These are phyloP conservation scores for Miichthys miiuy DNA, from an alignment of 2,797 vertebrate genomes.

Conservation along the genomic window DNA sequence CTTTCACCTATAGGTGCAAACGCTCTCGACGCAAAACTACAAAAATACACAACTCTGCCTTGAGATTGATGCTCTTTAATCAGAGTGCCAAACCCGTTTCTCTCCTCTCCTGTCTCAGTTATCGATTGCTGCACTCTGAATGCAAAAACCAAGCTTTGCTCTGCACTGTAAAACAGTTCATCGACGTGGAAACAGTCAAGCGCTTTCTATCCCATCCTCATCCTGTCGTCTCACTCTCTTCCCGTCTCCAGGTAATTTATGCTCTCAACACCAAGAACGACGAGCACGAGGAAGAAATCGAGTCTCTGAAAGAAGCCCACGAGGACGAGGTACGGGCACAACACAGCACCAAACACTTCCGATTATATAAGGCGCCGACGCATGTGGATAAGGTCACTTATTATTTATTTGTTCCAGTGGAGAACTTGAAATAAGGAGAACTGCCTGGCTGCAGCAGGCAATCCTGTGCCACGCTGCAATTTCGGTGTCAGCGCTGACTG, in stretches of 20 bases:
- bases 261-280: constrained; percentile 99
- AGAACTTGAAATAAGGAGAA: neutral
- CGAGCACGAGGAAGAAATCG: constrained; percentile 96
- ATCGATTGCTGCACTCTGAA: constrained; percentile 36
- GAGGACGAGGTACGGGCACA: constrained; percentile 91
- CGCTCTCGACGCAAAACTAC: neutral
- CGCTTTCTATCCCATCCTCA: constrained; percentile 4
- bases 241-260: constrained; percentile 93
- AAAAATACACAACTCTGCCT: neutral
- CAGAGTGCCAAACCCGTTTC: neutral
- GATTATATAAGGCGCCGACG: neutral
- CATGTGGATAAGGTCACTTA: neutral
- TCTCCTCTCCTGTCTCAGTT: constrained; percentile 17
- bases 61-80: constrained; percentile 16
- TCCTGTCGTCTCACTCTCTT: constrained; percentile 20
- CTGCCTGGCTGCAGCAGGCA: neutral
- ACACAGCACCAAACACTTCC: neutral
- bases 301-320: constrained; percentile 95
- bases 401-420: neutral
- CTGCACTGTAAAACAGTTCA: constrained; percentile 24
- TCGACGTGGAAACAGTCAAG: constrained; percentile 39
- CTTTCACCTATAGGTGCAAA: neutral
- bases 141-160: constrained; percentile 12
- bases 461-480: neutral
- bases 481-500: constrained; percentile 6